Conservation (phyloP, 2,888 invertebrate genomes). For the Drosophila austrosaltans region DNA sequence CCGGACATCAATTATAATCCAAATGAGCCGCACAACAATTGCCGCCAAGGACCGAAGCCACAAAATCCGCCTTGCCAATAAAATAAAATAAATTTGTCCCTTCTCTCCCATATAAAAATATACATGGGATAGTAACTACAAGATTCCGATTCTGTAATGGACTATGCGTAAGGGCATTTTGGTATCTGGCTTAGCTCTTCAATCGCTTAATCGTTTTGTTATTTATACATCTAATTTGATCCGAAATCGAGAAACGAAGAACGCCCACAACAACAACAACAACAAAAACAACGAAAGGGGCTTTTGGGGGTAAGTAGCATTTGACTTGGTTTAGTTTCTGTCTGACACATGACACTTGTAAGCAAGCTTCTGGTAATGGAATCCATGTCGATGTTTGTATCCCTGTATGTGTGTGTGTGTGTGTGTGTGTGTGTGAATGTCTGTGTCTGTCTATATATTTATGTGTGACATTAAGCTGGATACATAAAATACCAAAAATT, state of each 20-base stretch:
- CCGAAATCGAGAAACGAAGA: constrained; percentile 63
- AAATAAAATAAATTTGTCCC: constrained; percentile 62
- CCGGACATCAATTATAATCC: constrained; percentile 75
- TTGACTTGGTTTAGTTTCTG: constrained; percentile 24
- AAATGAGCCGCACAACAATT: constrained; percentile 73
- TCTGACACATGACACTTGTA: constrained; percentile 75
- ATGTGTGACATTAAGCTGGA: constrained; percentile 59
- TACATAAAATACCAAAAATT: constrained; percentile 75
- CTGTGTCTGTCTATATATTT: constrained; percentile 21
- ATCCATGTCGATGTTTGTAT: constrained; percentile 44
- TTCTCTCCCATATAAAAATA: not conserved
- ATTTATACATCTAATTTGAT: constrained; percentile 80
- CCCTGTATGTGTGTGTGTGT: constrained; percentile 12
- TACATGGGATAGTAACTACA: not conserved
- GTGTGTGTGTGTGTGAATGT: constrained; percentile 33
- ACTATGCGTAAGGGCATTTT: constrained; percentile 9
- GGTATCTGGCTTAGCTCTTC: constrained; percentile 64
- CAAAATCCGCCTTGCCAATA: constrained; percentile 74
- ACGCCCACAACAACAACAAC: constrained; percentile 32
- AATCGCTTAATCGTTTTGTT: constrained; percentile 79
- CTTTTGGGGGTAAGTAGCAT: constrained; percentile 29
- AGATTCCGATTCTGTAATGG: constrained; percentile 6
- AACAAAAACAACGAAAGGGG: constrained; percentile 32
- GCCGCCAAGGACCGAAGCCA: constrained; percentile 30
- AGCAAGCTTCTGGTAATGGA: constrained; percentile 56